These are phyloP conservation scores for Gallinago undulata DNA, from an alignment of 2,113 vertebrate genomes.

Conservation along the genomic window DNA sequence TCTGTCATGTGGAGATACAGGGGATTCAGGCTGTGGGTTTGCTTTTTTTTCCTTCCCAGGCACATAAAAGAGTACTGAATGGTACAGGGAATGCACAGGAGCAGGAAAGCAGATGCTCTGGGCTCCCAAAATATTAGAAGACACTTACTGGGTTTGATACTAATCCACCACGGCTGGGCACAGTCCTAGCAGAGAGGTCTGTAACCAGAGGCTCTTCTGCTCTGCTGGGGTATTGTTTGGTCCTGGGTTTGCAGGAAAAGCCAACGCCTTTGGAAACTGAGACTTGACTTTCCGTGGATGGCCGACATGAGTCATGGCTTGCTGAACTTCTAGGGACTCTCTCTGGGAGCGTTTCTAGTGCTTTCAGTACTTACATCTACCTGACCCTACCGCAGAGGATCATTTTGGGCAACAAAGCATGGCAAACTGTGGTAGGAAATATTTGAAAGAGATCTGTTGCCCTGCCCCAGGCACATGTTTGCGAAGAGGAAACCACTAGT, in stretches of 20 bases:
- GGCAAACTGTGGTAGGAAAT: background rate
- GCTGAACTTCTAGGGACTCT: background rate
- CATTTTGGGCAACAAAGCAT: background rate
- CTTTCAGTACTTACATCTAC: background rate
- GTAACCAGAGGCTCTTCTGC: background rate
- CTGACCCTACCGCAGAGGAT: background rate
- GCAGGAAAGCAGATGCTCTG: background rate
- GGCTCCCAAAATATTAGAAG: background rate
- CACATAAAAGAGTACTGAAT: background rate
- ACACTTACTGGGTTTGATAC: background rate
- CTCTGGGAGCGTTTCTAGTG: background rate
- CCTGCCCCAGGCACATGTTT: background rate
- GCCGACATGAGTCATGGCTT: background rate
- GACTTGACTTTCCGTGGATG: background rate
- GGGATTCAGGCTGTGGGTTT: background rate
- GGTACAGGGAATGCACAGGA: background rate
- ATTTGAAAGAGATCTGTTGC: background rate
- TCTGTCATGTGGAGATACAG: background rate
- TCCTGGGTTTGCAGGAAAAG: background rate
- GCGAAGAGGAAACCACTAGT: background rate
- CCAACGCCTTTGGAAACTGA: background rate
- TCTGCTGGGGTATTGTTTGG: background rate
- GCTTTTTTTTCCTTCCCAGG: background rate
- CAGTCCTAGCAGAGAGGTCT: background rate
- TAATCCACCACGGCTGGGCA: accelerated